Evolutionary conservation across 2,888 invertebrate species (phyloP), one percentile per base, ranked within the genome.

Genomic region (Cantharis nigra): DNA sequence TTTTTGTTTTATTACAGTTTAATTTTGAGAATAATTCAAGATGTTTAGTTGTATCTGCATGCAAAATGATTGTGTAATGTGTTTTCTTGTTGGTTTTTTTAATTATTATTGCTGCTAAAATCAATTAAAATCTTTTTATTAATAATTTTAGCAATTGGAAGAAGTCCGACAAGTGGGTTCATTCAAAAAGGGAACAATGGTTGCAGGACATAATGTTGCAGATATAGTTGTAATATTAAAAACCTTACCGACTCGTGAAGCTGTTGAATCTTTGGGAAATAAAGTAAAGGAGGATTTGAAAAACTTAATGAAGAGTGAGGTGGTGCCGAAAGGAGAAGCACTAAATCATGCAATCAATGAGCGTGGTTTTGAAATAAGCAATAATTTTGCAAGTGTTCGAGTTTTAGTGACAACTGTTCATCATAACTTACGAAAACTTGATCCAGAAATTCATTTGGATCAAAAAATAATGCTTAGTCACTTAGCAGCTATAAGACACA

Each of bases 161-260:
- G 98, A 98, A 89, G 97, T 98, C 0, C 92, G 98, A 1, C 98
- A 98, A 89, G 98, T 99, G 9, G 99, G 99, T 0, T 97, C 98
- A 0, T 98, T 97, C 88, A 99, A 99, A 88, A 98, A 99, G 86
- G 98, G 98, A 2, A 99, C 99, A 0, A 98, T 99, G 95, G 93
- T 98, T 87, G 94, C 96, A 0, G 97, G 98, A 1, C 96, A 96
- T 88, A 98, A 97, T 87, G 94, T 97, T 0, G 99, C 98, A 0
- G 98, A 99, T 85, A 95, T 99, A 79, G 98, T 98, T 0, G 98
- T 99, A 0, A 97, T 99, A 80, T 91, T 99, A 80, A 98, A 98
- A 90, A 98, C 98, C 0, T 88, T 98, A 73, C 99, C 99, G 0
- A 98, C 98, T 0, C 96, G 96, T 85, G 98, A 98, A 87, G 97